Conservation (phyloP, 2,888 invertebrate genomes). For the Cephus pygmeus region DNA sequence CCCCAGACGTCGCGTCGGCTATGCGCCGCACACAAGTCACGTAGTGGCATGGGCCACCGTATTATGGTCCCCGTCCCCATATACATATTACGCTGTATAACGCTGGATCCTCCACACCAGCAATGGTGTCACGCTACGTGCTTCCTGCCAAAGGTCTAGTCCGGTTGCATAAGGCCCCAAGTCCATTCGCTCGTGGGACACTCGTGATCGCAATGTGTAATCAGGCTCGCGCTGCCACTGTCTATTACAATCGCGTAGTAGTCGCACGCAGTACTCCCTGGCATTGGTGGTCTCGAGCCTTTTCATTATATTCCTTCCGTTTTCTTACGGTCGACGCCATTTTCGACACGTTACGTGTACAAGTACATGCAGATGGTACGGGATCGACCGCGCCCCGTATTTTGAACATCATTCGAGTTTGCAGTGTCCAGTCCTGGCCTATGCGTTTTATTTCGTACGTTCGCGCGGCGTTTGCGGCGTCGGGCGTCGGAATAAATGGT, state of each 20-base stretch:
- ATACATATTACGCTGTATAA: conserved; percentile 48
- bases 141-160: conserved; percentile 60
- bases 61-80: conserved; percentile 45
- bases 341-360: not conserved
- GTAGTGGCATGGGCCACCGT: conserved; percentile 54
- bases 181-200: conserved; percentile 58
- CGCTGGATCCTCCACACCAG: conserved; percentile 35
- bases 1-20: conserved; percentile 3
- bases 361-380: not conserved
- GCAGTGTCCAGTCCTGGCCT: not conserved
- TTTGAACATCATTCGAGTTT: not conserved
- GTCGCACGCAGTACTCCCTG: not conserved
- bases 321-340: not conserved
- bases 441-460: not conserved
- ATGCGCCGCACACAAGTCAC: conserved; percentile 47
- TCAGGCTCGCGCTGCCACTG: conserved; percentile 51
- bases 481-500: not conserved
- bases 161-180: conserved; percentile 57
- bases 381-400: not conserved
- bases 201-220: conserved; percentile 64
- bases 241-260: not conserved
- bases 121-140: conserved; percentile 62
- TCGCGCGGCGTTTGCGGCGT: not conserved
- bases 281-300: not conserved
- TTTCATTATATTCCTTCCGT: not conserved